phyloP scores from a whole-genome alignment of 2,888 invertebrate genomes.

The Drosophila melanosoma region DNA sequence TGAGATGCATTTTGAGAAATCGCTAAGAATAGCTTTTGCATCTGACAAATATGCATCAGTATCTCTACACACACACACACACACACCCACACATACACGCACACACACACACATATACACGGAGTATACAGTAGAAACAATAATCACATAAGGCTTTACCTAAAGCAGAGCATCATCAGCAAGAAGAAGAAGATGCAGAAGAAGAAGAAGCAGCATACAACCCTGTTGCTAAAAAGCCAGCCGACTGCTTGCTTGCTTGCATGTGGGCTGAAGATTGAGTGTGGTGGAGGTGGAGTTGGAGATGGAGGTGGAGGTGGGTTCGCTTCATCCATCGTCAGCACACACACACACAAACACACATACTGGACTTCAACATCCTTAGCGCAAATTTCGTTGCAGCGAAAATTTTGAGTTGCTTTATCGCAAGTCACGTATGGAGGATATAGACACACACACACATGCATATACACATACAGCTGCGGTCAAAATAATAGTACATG shows the following conservation, averaged over 20 bases:
- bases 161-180: constrained; percentile 13
- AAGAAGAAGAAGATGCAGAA: constrained; percentile 12
- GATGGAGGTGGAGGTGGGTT: constrained; percentile 24
- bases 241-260: constrained; percentile 34
- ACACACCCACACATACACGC: not conserved
- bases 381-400: constrained; percentile 75
- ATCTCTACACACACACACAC: constrained; percentile 12
- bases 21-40: constrained; percentile 67
- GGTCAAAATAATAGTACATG: not conserved
- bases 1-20: constrained; percentile 53
- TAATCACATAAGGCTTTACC: constrained; percentile 39
- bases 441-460: constrained; percentile 37
- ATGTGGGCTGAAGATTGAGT: constrained; percentile 14
- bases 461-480: constrained; percentile 30
- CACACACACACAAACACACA: constrained; percentile 29
- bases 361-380: constrained; percentile 67
- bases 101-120: constrained; percentile 3
- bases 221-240: constrained; percentile 59
- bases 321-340: constrained; percentile 45
- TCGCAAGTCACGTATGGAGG: constrained; percentile 60
- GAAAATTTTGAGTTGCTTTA: constrained; percentile 77
- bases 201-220: constrained; percentile 20
- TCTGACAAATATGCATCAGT: constrained; percentile 53
- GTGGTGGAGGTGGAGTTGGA: constrained; percentile 12
- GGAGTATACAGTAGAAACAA: constrained; percentile 34